Base-by-base conservation (phyloP, 2,888 invertebrate species). In the Noctuana brunneofusca region DNA sequence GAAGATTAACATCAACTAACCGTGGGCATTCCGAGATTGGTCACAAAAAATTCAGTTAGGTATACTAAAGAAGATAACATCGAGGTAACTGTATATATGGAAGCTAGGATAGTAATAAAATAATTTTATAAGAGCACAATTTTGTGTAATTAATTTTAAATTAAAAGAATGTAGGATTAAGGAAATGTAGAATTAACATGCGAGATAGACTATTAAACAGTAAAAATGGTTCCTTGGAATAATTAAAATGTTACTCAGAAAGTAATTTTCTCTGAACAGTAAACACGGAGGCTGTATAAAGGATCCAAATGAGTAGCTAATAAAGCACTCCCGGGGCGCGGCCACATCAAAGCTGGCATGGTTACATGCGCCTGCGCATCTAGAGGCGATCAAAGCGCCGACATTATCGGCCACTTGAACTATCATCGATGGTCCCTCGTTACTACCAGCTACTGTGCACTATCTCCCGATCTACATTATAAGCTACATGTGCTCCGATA, bases 381-480 rank as follows among this genome's bases (percentile, higher is more conserved):
- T 20, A 52, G 50, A 52, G 4, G 66, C 67, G 52, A 63, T 68
- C 69, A 66, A 69, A 69, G 70, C 74, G 75, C 81, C 82, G 84
- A 76, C 82, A 79, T 84, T 86, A 86, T 85, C 84, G 78, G 73
- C 81, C 78, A 82, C 85, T 83, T 78, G 79, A 80, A 78, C 80
- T 81, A 81, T 80, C 79, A 72, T 71, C 75, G 77, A 84, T 82
- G 79, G 81, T 16, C 41, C 9, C 76, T 71, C 68, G 35, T 35
- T 76, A 72, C 79, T 73, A 70, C 74, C 75, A 72, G 87, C 89
- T 88, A 86, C 89, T 77, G 88, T 85, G 83, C 84, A 79, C 75
- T 63, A 67, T 71, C 71, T 73, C 62, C 67, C 67, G 63, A 71
- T 71, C 69, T 68, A 63, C 70, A 68, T 65, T 66, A 57, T 57